Conservation (phyloP, 2,888 invertebrate species). For the Melanchra persicariae region DNA sequence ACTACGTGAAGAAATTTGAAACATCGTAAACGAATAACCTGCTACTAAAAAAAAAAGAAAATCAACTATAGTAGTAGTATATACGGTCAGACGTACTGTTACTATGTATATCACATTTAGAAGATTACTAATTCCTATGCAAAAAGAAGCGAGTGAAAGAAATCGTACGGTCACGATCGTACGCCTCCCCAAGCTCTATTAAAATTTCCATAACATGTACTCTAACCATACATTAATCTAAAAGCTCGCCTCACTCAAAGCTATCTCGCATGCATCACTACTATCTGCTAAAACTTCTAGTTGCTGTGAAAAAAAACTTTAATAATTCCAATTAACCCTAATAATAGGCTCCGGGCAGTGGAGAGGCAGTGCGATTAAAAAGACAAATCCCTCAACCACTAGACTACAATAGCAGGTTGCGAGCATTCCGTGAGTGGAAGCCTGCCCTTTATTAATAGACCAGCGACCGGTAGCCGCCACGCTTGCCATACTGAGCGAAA, state of each 20-base stretch:
- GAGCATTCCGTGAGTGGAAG: conserved; percentile 83
- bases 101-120: conserved; percentile 34
- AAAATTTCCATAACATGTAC: conserved; percentile 84
- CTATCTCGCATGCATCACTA: conserved; percentile 83
- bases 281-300: conserved; percentile 86
- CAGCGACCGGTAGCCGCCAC: conserved; percentile 86
- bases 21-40: conserved; percentile 30
- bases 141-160: conserved; percentile 51
- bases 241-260: conserved; percentile 82
- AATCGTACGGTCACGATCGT: conserved; percentile 56
- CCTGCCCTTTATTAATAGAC: conserved; percentile 88
- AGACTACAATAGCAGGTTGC: conserved; percentile 89
- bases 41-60: conserved; percentile 38
- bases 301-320: conserved; percentile 86
- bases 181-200: conserved; percentile 71
- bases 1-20: conserved; percentile 63
- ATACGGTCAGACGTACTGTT: background rate
- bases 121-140: conserved; percentile 54
- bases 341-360: conserved; percentile 87
- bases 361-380: conserved; percentile 88
- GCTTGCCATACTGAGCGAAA: conserved; percentile 86
- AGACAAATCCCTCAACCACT: conserved; percentile 90
- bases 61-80: background rate
- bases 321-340: conserved; percentile 91
- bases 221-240: conserved; percentile 85